Base-by-base conservation (phyloP, 1,140 invertebrate genomes). In the Brachionus koreanus region DNA sequence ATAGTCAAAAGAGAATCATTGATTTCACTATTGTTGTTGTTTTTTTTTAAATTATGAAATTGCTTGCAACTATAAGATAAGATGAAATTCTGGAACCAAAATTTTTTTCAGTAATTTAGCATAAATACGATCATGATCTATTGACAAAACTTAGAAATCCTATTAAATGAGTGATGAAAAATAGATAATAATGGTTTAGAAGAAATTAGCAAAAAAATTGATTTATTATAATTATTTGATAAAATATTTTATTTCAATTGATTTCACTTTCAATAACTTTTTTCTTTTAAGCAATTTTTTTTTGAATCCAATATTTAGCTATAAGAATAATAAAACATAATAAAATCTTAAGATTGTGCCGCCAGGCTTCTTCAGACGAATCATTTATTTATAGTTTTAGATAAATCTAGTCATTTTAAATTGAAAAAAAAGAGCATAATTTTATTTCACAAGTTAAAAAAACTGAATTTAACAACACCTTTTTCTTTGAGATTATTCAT, bases 161-260 rank as follows among this genome's bases (percentile, higher is more conserved):
- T 57, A n/a, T 16, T n/a, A 5, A 57, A 23, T 19, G 19, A 57
- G 19, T 19, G 49, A 57, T 19, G 19, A 19, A 57, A 57, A 57
- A 57, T 49, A 57, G 49, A 57, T 57, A 57, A 57, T 19, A 57
- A 57, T 16, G 7, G n/a, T 57, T 9, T 7, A 57, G 16, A 57
- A 57, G 49, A 57, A 57, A 57, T 57, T 19, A 57, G 49, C 9
- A 3, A 57, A n/a, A n/a, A 52, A 57, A 57, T 57, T 57, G 49
- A 57, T 57, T 57, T 57, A 57, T 57, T 57, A 57, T 57, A 57
- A 57, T 57, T 57, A 57, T 57, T 57, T 57, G 19, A 57, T 57
- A 57, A 57, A 57, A 57, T 57, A 57, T 57, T 57, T 57, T 19
- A 57, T n/a, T 19, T 57, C 49, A 23, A 57, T 23, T 57, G n/a